Conservation (phyloP, 2,113 vertebrate genomes). For the Pogonocichla stellata region DNA sequence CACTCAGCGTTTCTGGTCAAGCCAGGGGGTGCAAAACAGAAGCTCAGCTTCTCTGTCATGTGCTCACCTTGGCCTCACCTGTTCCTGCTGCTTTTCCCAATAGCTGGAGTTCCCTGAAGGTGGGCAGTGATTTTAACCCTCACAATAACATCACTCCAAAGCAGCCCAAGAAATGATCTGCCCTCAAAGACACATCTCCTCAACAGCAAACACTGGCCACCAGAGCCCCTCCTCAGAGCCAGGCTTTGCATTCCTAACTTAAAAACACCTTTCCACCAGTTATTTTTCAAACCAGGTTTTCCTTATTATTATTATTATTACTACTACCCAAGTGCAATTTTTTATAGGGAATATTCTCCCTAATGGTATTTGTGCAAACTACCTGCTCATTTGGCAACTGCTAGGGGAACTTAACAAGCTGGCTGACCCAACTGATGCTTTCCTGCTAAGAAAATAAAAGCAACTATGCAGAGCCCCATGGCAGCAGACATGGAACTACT, state of each 20-base stretch:
- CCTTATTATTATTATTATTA: background rate
- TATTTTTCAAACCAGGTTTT: background rate
- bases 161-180: background rate
- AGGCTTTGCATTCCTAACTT: background rate
- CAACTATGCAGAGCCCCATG: background rate
- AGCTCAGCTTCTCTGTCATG: background rate
- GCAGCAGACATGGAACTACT: background rate
- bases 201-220: background rate
- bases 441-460: conserved; percentile 37
- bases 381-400: conserved; percentile 53
- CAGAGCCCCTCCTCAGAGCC: background rate
- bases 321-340: background rate
- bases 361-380: conserved; percentile 35
- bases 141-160: accelerated
- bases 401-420: background rate
- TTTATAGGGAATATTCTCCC: background rate
- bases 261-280: background rate
- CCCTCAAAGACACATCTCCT: background rate
- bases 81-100: background rate
- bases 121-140: background rate
- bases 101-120: background rate
- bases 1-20: background rate
- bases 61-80: background rate
- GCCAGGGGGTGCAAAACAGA: accelerated
- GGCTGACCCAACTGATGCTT: background rate